phyloP scores from a whole-genome alignment of 2,888 invertebrate species.

The Notodonta ziczac region DNA sequence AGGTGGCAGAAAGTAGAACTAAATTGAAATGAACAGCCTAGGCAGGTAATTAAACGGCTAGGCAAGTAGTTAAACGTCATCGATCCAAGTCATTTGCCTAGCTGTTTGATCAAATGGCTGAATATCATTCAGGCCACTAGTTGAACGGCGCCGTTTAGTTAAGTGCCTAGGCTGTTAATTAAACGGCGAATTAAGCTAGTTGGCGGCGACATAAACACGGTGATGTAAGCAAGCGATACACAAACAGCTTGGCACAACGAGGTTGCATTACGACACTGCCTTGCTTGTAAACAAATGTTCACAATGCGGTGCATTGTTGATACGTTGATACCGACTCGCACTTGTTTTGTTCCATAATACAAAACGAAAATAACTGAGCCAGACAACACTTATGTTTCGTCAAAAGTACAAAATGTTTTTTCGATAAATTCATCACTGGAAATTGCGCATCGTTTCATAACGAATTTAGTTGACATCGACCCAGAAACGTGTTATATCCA shows the following conservation, averaged over 20 bases:
- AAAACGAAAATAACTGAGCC: neutral
- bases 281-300: constrained; percentile 34
- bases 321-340: neutral
- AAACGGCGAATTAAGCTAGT: too few species aligned
- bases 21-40: too few species aligned
- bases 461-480: constrained; percentile 2
- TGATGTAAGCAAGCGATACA: constrained; percentile 12
- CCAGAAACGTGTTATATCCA: constrained; percentile 33
- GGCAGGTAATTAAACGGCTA: too few species aligned
- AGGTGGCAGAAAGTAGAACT: too few species aligned
- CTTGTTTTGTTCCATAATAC: constrained; percentile 7
- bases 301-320: constrained; percentile 25
- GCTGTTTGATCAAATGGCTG: too few species aligned
- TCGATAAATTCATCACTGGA: neutral
- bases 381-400: neutral
- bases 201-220: too few species aligned
- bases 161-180: too few species aligned
- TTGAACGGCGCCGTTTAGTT: too few species aligned
- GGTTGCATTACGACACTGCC: constrained; percentile 31
- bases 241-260: constrained; percentile 36
- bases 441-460: neutral
- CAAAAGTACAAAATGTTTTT: neutral
- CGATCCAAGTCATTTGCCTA: too few species aligned
- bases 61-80: too few species aligned
- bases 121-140: too few species aligned